Evolutionary conservation across 2,113 vertebrate genomes (phyloP).

Genomic region (Suncus etruscus): DNA sequence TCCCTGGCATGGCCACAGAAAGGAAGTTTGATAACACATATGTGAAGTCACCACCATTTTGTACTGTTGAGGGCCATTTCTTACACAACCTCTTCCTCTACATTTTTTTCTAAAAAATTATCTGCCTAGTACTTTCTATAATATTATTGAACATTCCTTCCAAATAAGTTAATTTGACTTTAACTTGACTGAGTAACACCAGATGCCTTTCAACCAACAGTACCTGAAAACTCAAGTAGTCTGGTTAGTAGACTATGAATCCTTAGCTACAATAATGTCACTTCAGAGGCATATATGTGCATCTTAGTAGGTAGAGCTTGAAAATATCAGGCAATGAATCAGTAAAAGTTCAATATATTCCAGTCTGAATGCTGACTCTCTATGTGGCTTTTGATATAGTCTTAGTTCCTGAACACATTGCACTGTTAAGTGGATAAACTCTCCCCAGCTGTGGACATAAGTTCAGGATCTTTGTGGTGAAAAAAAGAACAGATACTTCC

Average conservation of each 20-base stretch:
- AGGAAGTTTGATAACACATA: neutral
- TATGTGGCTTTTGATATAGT: neutral
- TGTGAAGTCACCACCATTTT: neutral
- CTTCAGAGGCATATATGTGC: conserved; percentile 25
- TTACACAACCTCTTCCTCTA: neutral
- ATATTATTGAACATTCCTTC: neutral
- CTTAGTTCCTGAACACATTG: neutral
- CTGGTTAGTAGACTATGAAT: neutral
- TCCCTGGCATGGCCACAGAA: neutral
- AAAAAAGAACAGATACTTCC: conserved; percentile 32
- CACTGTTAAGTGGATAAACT: neutral
- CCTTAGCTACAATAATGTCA: conserved; percentile 10
- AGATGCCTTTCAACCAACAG: neutral
- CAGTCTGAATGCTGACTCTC: neutral
- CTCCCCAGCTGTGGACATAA: neutral
- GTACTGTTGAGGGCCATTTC: neutral
- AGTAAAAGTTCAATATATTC: neutral
- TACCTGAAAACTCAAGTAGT: neutral
- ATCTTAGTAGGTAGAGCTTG: neutral
- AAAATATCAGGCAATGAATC: neutral
- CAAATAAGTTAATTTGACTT: neutral
- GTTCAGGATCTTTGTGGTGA: neutral
- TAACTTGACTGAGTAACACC: neutral
- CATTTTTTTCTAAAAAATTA: neutral
- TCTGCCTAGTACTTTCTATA: neutral